A percentile compares a stretch with the other conserved stretches of the same genome.
Evolutionary conservation across 2,797 vertebrate species (phyloP).

Genomic region (Rhinophrynus dorsalis): DNA sequence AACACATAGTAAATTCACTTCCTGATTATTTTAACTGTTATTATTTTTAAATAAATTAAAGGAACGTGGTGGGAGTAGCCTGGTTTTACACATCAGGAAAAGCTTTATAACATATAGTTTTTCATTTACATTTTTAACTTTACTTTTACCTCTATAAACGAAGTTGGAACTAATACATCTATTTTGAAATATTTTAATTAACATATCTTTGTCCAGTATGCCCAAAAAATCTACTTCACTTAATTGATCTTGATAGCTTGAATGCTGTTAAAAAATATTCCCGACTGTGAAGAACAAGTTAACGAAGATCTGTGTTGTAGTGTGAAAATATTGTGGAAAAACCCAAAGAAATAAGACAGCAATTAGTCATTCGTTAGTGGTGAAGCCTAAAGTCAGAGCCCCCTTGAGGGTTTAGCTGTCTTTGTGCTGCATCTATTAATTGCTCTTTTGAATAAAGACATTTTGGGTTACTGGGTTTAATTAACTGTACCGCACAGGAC

Average conservation of each 20-base stretch:
- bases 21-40: no score
- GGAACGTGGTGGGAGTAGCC: no score
- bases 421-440: conserved; percentile 56
- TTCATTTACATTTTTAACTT: no score
- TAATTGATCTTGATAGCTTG: conserved; percentile 33
- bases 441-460: conserved; percentile 53
- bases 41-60: no score
- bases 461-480: conserved; percentile 54
- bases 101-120: no score
- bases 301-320: conserved; percentile 40
- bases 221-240: neutral
- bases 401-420: conserved; percentile 51
- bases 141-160: no score
- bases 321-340: conserved; percentile 53
- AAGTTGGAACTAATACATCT: no score
- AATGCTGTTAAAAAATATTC: conserved; percentile 16
- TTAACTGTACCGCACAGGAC: conserved; percentile 52
- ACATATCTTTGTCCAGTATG: neutral
- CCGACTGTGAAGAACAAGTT: conserved; percentile 47
- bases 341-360: conserved; percentile 50
- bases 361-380: conserved; percentile 56
- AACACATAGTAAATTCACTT: no score
- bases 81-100: no score
- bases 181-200: no score
- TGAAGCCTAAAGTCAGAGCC: conserved; percentile 49